These are phyloP conservation scores for Tetragnatha montana DNA, from an alignment of 2,888 invertebrate species.

Conservation along the genomic window DNA sequence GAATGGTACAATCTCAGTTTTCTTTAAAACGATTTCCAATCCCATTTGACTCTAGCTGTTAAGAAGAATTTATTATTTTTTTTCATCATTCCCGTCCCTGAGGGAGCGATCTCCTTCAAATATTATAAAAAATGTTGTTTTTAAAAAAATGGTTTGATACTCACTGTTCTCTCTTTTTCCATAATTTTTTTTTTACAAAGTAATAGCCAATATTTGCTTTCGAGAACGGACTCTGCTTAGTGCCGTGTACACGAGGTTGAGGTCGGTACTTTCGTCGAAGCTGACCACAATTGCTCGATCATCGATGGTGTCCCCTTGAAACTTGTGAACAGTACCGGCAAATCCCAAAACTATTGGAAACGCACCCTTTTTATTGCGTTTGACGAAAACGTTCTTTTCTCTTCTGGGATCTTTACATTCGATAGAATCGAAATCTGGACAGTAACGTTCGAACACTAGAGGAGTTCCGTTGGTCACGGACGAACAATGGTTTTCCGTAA, in stretches of 20 bases:
- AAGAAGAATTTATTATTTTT: no score
- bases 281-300: slow-evolving; percentile 7
- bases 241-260: slow-evolving; percentile 37
- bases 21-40: no score
- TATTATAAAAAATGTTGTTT: no score
- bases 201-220: background rate
- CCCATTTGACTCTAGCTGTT: no score
- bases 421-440: background rate
- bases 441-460: background rate
- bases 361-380: background rate
- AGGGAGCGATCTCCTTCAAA: no score
- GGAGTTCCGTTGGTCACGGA: background rate
- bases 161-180: background rate
- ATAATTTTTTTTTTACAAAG: background rate
- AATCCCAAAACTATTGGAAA: slow-evolving; percentile 28
- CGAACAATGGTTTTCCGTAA: slow-evolving; percentile 3
- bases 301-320: slow-evolving; percentile 41
- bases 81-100: no score
- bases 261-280: slow-evolving; percentile 17
- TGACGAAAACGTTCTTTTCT: background rate
- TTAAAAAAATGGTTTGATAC: no score
- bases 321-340: slow-evolving; percentile 29
- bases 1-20: no score
- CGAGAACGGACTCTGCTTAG: slow-evolving; percentile 17
- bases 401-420: background rate